These are phyloP conservation scores for Onychostruthus taczanowskii DNA, from an alignment of 2,113 vertebrate species.

Conservation along the genomic window DNA sequence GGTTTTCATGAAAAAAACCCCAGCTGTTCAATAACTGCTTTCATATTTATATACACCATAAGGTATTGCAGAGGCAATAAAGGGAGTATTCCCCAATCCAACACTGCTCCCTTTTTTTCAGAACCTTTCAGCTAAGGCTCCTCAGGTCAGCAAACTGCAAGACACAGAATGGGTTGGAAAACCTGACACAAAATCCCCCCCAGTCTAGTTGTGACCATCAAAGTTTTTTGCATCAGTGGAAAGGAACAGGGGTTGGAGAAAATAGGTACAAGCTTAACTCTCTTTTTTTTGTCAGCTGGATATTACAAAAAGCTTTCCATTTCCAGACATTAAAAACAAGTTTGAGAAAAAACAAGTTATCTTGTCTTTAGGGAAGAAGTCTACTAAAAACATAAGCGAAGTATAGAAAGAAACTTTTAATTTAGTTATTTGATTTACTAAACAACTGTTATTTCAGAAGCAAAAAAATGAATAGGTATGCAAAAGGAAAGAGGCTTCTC, in stretches of 20 bases:
- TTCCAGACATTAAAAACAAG: not conserved
- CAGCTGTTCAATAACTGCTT: not conserved
- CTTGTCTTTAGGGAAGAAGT: not conserved
- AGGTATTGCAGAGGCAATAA: not conserved
- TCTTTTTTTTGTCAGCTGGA: not conserved
- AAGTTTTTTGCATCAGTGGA: not conserved
- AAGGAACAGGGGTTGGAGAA: not conserved
- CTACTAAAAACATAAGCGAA: not conserved
- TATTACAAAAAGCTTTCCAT: not conserved
- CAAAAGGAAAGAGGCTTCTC: not conserved
- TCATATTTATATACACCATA: not conserved
- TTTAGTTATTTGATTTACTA: not conserved
- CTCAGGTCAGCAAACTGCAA: not conserved
- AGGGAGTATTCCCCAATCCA: not conserved
- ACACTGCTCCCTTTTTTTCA: not conserved
- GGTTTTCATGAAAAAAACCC: not conserved
- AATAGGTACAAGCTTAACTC: not conserved
- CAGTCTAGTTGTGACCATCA: not conserved
- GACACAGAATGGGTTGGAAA: not conserved
- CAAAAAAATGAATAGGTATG: not conserved
- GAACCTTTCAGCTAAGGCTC: not conserved
- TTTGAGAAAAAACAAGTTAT: not conserved
- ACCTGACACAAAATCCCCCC: not conserved
- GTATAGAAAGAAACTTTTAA: not conserved
- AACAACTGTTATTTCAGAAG: not conserved